Percentiles rank a stretch among this genome's conserved stretches.
These are phyloP conservation scores for Doryteuthis pealeii DNA, from an alignment of 1,140 invertebrate species.

Conservation along the genomic window DNA sequence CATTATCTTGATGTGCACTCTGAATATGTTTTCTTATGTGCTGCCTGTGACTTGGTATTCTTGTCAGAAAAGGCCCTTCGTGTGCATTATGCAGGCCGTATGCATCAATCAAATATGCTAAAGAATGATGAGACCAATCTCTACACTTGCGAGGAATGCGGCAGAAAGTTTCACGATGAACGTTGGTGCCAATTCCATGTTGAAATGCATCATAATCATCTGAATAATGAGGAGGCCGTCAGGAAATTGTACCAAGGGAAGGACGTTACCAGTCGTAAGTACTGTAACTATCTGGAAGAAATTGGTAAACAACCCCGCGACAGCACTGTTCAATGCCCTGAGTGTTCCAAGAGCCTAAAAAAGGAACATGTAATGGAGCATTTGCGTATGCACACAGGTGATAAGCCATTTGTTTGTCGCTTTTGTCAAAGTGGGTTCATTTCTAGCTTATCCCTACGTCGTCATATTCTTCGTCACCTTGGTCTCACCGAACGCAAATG, in stretches of 20 bases:
- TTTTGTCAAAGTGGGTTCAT: constrained; percentile 45
- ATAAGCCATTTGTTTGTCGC: constrained; percentile 46
- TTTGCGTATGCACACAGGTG: constrained; percentile 45
- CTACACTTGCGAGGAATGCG: constrained; percentile 42
- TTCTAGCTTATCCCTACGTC: constrained; percentile 39
- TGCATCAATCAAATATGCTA: constrained; percentile 39
- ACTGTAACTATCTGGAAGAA: constrained; percentile 35
- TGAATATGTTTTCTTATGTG: constrained; percentile 38
- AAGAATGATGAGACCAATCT: constrained; percentile 24
- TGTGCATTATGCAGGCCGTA: constrained; percentile 39
- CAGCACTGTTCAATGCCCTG: constrained; percentile 42
- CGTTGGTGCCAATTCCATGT: constrained; percentile 46
- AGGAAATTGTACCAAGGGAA: constrained; percentile 33
- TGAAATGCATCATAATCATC: constrained; percentile 45
- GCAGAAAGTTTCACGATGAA: constrained; percentile 45
- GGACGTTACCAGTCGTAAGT: constrained; percentile 39
- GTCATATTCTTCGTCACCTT: constrained; percentile 53
- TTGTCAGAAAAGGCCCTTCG: constrained; percentile 44
- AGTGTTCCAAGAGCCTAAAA: constrained; percentile 45
- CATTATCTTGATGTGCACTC: constrained; percentile 52
- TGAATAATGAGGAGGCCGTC: constrained; percentile 40
- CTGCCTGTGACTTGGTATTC: constrained; percentile 46
- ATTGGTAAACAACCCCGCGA: constrained; percentile 32
- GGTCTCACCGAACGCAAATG: constrained; percentile 42
- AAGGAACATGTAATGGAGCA: constrained; percentile 49